Evolutionary conservation across 2,113 vertebrate genomes (phyloP), one percentile per base, ranked within the genome.

Genomic region (Hippoglossus stenolepis): DNA sequence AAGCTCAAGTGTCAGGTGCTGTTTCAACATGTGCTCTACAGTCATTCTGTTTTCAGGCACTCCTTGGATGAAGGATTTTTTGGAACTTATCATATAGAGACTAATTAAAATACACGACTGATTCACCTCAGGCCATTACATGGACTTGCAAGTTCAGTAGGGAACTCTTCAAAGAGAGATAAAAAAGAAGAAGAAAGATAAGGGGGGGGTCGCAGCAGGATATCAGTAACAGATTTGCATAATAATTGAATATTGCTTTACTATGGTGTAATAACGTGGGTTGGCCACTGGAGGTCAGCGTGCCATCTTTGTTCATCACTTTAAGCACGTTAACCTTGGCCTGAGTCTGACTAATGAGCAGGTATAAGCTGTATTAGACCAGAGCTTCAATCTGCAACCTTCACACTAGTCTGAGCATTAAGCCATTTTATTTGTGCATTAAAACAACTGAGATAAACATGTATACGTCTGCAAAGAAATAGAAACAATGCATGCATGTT

Each of bases 221-320:
- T 57, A 72, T 31, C 61, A 74, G 28, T 57, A 71, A 65, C 45
- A 77, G 62, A 26, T 43, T 21, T 18, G 26, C 12, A 23, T n/a
- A 5, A 54, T 40, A 35, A 49, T 56, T 0, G 53, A 64, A 23
- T 31, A 13, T 7, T 28, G 35, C n/a, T 43, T 10, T 0, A 18
- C 23, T 62, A 26, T 63, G 23, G 2, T 87, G 90, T 81, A 92
- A 82, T 94, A 85, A 79, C 75, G 35, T 1, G 28, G 8, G 45
- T 64, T 80, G 2, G 67, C 93, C 94, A 94, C 91, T 84, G 70
- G 91, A 91, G 89, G 92, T 90, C 91, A 94, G 92, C 73, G 57
- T 79, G 47, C 45, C 61, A 61, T 89, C 40, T 84, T 76, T 71
- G 18, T 82, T 79, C 26, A 71, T 59, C n/a, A 23, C 56, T 63